Evolutionary conservation across 2,797 vertebrate genomes (phyloP), one percentile per base, ranked within the genome.

Genomic region (Falco cherrug): DNA sequence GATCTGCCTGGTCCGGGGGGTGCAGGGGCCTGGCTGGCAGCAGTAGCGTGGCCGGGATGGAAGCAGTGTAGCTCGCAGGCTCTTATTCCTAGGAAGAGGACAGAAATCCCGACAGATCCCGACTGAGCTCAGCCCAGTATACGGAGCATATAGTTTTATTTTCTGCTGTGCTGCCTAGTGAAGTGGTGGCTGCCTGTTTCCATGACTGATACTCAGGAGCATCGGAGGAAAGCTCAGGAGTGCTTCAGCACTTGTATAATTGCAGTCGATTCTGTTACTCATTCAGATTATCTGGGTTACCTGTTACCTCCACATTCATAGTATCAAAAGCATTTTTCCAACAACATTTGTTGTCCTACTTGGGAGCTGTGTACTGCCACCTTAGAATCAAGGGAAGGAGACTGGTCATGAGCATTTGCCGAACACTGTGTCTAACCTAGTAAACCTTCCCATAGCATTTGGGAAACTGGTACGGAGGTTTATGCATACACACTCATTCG

Each of bases 31-130:
- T 43, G 26, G 11, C 24, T 47, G 84, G 63, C 47, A 29, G 57
- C 48, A 3, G 11, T 37, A 24, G 8, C 5, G 0, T 9, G 25
- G 35, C 12, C 0, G 2, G 28, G 8, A 1, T 11, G 1, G 12
- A 16, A 57, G 43, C 14, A 2, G 18, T 5, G 0, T 33, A 45
- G 51, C 12, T 54, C 7, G 3, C 14, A 8, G 6, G 8, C 60
- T 33, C 2, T 21, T 17, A 0, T 67, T 67, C 50, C 31, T 11
- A 7, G n/a, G 28, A 69, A 1, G 22, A 6, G 35, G 11, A 6
- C 0, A 1, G 16, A 19, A 28, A n/a, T 16, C 37, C 51, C 39
- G 39, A 39, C 39, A 39, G 50, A 13, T 15, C 19, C 41, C 8
- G 50, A 2, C 35, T 20, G 60, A 51, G 21, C 22, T 13, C n/a